These are phyloP conservation scores for Otocyon megalotis DNA, from an alignment of 2,113 vertebrate genomes.

Conservation along the genomic window DNA sequence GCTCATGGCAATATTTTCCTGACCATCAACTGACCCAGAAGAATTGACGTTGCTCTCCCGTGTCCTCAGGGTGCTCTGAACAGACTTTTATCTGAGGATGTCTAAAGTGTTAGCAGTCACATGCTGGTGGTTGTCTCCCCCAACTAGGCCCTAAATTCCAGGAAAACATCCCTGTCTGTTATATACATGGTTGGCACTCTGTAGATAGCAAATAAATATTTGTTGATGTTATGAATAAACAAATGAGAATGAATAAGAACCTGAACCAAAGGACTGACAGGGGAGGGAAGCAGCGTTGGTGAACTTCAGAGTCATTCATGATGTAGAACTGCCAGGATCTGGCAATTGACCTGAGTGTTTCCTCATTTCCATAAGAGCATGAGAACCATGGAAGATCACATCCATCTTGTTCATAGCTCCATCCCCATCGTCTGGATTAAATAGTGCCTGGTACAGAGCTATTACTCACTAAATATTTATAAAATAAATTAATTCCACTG, in stretches of 20 bases:
- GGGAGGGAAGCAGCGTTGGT: not conserved
- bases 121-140: not conserved
- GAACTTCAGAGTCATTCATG: not conserved
- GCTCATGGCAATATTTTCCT: not conserved
- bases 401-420: not conserved
- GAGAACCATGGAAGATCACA: not conserved
- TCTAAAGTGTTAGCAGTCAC: conserved; percentile 30
- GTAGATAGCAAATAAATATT: not conserved
- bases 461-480: not conserved
- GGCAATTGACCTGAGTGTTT: not conserved
- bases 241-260: not conserved
- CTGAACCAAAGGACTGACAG: not conserved
- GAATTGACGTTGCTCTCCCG: not conserved
- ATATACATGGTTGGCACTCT: not conserved
- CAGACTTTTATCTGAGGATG: not conserved
- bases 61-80: not conserved
- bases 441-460: not conserved
- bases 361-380: conserved; percentile 19
- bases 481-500: not conserved
- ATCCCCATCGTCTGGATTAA: not conserved
- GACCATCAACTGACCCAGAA: not conserved
- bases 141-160: not conserved
- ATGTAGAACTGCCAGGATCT: not conserved
- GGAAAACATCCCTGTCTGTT: not conserved
- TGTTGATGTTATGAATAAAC: not conserved